Conservation (phyloP, 2,113 vertebrate species). For the Sebastes schlegelii region DNA sequence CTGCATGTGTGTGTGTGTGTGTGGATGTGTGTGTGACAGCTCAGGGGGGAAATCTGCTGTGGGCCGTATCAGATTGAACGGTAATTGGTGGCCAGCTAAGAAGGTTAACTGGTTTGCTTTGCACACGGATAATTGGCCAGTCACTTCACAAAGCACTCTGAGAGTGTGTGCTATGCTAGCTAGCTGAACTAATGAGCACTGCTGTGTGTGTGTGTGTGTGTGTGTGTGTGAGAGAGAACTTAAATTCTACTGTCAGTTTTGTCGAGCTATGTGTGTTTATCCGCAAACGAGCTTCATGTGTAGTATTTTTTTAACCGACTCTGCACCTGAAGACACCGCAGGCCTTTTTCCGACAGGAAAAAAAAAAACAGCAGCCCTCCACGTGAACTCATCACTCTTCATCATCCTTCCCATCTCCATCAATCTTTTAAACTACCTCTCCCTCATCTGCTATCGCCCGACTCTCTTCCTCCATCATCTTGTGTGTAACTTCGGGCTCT, state of each 20-base stretch:
- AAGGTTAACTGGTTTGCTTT: constrained; percentile 80
- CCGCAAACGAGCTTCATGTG: constrained; percentile 26
- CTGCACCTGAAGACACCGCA: constrained; percentile 29
- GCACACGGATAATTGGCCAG: constrained; percentile 80
- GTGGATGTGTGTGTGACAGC: constrained; percentile 42
- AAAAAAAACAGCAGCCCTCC: constrained; percentile 30
- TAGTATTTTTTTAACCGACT: constrained; percentile 17
- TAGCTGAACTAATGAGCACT: constrained; percentile 81
- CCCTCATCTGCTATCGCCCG: constrained; percentile 64
- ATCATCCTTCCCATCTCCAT: constrained; percentile 60
- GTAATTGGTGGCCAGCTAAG: constrained; percentile 81
- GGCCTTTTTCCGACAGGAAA: background rate
- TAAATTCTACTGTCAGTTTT: constrained; percentile 52
- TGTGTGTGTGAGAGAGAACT: constrained; percentile 31
- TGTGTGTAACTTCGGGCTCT: constrained; percentile 56
- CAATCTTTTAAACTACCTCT: constrained; percentile 71
- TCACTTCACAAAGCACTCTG: constrained; percentile 74
- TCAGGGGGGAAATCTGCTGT: constrained; percentile 65
- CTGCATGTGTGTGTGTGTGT: constrained; percentile 8
- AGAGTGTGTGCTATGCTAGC: constrained; percentile 72
- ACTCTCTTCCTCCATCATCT: constrained; percentile 64
- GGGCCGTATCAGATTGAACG: constrained; percentile 76
- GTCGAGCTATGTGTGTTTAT: constrained; percentile 43
- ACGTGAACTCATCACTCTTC: constrained; percentile 67
- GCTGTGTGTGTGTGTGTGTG: constrained; percentile 33